phyloP scores from a whole-genome alignment of 2,113 vertebrate genomes.

The Cyrtonyx montezumae region DNA sequence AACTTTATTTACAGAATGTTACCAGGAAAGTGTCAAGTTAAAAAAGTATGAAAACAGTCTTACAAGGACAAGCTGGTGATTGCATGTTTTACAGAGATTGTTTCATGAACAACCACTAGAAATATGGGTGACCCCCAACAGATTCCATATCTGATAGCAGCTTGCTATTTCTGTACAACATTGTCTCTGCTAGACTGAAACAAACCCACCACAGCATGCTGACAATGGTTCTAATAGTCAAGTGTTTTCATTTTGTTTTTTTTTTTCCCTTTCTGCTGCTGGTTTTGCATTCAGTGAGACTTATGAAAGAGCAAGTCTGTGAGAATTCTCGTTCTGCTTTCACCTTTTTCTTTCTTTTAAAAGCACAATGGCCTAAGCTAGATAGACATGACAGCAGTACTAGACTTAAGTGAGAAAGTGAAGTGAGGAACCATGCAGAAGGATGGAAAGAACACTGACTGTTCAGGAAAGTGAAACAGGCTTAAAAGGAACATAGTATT shows the following conservation, averaged over 20 bases:
- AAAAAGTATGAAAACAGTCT: constrained; percentile 73
- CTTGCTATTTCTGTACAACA: constrained; percentile 44
- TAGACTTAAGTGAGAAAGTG: constrained; percentile 47
- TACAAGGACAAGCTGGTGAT: constrained; percentile 69
- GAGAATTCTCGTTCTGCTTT: constrained; percentile 38
- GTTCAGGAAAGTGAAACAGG: constrained; percentile 27
- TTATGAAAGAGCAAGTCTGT: constrained; percentile 14
- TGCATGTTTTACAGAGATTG: constrained; percentile 66
- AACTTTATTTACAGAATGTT: constrained; percentile 77
- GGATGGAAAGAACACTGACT: constrained; percentile 25
- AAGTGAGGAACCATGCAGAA: constrained; percentile 46
- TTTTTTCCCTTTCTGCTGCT: not conserved
- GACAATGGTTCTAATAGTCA: not conserved
- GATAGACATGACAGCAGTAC: constrained; percentile 46
- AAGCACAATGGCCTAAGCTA: constrained; percentile 39
- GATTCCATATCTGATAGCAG: not conserved
- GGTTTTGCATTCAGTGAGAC: constrained; percentile 63
- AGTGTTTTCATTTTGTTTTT: not conserved
- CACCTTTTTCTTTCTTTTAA: constrained; percentile 12
- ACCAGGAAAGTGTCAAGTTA: constrained; percentile 71
- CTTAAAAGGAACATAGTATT: constrained; percentile 62
- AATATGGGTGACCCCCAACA: constrained; percentile 15
- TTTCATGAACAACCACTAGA: constrained; percentile 34
- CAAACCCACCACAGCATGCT: constrained; percentile 43
- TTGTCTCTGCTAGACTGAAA: constrained; percentile 44